Evolutionary conservation across 2,797 vertebrate species (phyloP).

Genomic region (Balearica regulorum): DNA sequence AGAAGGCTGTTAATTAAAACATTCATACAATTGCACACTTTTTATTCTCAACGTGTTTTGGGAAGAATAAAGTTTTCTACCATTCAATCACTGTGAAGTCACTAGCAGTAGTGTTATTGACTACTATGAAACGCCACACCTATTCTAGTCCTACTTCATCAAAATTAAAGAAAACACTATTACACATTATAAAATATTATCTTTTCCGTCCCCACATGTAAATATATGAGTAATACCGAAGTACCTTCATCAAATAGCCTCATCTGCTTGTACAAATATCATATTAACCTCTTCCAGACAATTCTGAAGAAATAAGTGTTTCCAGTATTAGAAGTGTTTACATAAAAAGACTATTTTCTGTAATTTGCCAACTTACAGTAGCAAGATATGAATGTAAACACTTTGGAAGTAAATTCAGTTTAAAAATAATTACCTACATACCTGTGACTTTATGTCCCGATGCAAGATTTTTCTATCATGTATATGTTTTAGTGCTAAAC

Average conservation of each 20-base stretch:
- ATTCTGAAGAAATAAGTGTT: not conserved
- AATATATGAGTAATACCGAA: not conserved
- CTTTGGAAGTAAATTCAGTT: not conserved
- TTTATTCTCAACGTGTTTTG: not conserved
- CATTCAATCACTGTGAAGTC: not conserved
- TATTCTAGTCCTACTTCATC: not conserved
- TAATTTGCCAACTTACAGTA: not conserved
- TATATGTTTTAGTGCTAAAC: slow-evolving; percentile 95
- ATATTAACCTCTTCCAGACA: not conserved
- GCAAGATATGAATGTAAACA: not conserved
- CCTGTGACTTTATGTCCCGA: slow-evolving; percentile 98
- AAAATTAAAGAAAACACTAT: not conserved
- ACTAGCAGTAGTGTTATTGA: not conserved
- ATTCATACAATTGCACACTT: not conserved
- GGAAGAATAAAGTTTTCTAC: not conserved
- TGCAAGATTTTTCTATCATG: slow-evolving; percentile 98
- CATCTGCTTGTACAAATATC: not conserved
- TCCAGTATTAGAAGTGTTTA: not conserved
- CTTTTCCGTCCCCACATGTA: not conserved
- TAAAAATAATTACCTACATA: slow-evolving; percentile 50
- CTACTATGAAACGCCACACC: not conserved
- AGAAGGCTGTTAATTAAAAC: slow-evolving; percentile 51
- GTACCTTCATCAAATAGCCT: not conserved
- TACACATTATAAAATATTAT: not conserved
- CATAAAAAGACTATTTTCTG: not conserved